Evolutionary conservation across 2,888 invertebrate genomes (phyloP).

Genomic region (Drosophila melanosoma): DNA sequence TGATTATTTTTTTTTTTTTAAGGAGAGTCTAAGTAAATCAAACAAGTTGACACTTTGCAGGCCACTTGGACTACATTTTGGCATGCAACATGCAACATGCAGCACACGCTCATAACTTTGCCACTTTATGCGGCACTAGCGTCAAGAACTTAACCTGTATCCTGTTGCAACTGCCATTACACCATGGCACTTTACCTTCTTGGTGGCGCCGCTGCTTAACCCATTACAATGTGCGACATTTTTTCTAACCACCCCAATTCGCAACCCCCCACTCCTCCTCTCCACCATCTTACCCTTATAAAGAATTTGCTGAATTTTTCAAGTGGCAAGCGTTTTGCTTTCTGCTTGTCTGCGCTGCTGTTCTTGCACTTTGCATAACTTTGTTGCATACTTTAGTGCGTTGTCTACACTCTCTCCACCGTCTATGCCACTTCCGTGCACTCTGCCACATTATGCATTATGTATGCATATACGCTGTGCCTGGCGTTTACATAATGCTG

Average conservation of each 20-base stretch:
- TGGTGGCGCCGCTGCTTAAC: constrained; percentile 37
- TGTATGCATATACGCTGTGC: constrained; percentile 78
- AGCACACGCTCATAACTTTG: constrained; percentile 60
- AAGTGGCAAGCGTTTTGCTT: constrained; percentile 68
- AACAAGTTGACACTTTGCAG: constrained; percentile 76
- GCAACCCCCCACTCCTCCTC: neutral
- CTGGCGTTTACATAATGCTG: constrained; percentile 77
- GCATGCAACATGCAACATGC: constrained; percentile 40
- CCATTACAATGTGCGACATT: constrained; percentile 78
- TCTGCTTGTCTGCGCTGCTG: constrained; percentile 56
- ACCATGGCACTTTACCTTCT: constrained; percentile 31
- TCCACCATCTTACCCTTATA: neutral
- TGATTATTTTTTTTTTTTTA: constrained; percentile 57
- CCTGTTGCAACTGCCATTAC: constrained; percentile 67
- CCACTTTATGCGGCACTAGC: constrained; percentile 73
- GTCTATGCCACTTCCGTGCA: constrained; percentile 6
- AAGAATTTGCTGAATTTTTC: constrained; percentile 62
- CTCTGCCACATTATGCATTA: constrained; percentile 69
- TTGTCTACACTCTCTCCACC: constrained; percentile 19
- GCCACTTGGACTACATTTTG: constrained; percentile 53
- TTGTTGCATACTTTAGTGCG: constrained; percentile 74
- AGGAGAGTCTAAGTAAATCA: constrained; percentile 65
- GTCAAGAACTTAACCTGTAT: constrained; percentile 79
- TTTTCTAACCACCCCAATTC: constrained; percentile 28
- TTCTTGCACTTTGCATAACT: constrained; percentile 78